phyloP scores from a whole-genome alignment of 2,888 invertebrate genomes.

The Lycaena phlaeas region DNA sequence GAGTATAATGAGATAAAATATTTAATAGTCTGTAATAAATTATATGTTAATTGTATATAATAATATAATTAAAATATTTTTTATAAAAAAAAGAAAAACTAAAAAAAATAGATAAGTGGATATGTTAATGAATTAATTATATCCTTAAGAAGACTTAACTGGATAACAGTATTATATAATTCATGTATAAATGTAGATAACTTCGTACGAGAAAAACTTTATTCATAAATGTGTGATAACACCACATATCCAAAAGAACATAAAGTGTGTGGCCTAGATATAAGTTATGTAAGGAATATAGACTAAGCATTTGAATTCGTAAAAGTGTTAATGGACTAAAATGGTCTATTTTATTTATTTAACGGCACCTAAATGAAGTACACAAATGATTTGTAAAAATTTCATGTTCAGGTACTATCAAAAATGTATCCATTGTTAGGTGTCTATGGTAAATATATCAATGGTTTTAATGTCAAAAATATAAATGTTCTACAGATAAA shows the following conservation, averaged over 20 bases:
- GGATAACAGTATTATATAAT: no score
- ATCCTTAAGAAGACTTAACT: no score
- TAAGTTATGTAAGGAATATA: not conserved
- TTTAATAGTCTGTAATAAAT: no score
- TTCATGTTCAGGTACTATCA: not conserved
- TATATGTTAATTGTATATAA: no score
- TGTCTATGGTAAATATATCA: not conserved
- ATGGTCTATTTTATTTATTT: conserved; percentile 4
- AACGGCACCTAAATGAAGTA: conserved; percentile 20
- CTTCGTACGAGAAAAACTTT: not conserved
- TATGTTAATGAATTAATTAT: no score
- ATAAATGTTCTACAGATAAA: no score
- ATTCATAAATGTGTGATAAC: not conserved
- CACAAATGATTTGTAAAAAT: conserved; percentile 15
- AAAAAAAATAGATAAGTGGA: no score
- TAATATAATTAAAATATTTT: no score
- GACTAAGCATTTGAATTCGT: not conserved
- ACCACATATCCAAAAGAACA: not conserved
- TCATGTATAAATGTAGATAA: no score
- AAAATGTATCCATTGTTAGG: not conserved
- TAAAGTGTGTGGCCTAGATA: not conserved
- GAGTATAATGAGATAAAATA: no score
- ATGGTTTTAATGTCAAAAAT: not conserved
- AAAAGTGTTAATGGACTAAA: not conserved
- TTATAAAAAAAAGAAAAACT: no score